phyloP scores from a whole-genome alignment of 1,140 invertebrate genomes.

The Eupristina koningsbergeri region DNA sequence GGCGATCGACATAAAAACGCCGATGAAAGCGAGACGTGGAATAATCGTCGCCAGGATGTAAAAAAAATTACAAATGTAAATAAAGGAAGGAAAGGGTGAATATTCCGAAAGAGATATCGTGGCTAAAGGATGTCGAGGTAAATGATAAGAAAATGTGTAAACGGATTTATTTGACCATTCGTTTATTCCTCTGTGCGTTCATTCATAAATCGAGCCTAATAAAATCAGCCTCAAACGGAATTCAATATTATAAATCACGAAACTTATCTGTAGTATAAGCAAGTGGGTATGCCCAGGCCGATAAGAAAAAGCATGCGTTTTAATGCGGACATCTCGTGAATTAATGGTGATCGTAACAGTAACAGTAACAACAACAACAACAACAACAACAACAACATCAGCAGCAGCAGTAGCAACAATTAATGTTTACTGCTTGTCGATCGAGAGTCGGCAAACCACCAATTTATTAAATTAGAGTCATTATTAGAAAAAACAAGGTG shows the following conservation, averaged over 20 bases:
- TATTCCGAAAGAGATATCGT: neutral
- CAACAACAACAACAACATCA: too few relatives aligned
- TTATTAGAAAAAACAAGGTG: neutral
- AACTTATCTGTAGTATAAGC: neutral
- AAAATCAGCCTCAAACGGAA: neutral
- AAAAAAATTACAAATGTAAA: neutral
- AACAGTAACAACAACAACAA: too few relatives aligned
- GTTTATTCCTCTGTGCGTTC: neutral
- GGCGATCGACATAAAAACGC: neutral
- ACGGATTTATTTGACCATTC: neutral
- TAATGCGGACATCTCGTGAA: neutral
- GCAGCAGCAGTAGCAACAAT: too few relatives aligned
- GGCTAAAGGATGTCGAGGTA: neutral
- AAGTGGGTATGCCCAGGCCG: neutral
- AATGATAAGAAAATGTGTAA: neutral
- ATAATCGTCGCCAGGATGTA: neutral
- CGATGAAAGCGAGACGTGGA: neutral
- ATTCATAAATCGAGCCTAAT: neutral
- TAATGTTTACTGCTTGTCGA: too few relatives aligned
- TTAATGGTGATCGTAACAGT: too few relatives aligned
- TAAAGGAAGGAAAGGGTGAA: neutral
- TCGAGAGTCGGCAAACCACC: too few relatives aligned
- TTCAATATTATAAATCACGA: neutral
- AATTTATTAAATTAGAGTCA: too few relatives aligned
- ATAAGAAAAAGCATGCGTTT: neutral